phyloP scores from a whole-genome alignment of 2,888 invertebrate species.

The Pyrrhia umbra region DNA sequence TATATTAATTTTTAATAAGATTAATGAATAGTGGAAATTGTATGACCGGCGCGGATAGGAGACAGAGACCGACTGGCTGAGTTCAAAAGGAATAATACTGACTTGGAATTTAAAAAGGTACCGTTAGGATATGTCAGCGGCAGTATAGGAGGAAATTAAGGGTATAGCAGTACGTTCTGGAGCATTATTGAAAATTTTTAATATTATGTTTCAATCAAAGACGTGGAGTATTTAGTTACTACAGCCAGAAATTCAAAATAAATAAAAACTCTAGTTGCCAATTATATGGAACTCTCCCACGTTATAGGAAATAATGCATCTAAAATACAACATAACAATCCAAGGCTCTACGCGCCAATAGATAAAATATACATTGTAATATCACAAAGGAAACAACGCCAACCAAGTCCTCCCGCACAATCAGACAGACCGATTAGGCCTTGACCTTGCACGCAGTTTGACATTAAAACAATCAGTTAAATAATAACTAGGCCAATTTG shows the following conservation, averaged over 20 bases:
- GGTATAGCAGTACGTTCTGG: no score
- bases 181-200: no score
- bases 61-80: no score
- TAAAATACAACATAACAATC: slow-evolving; percentile 26
- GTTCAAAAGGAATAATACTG: no score
- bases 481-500: slow-evolving; percentile 9
- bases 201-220: slow-evolving; percentile 11
- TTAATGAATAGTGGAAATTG: no score
- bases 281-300: no score
- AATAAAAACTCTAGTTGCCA: slow-evolving; percentile 8
- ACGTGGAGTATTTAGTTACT: background rate
- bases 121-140: no score
- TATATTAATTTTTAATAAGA: no score
- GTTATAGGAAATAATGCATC: no score
- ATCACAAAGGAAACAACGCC: slow-evolving; percentile 21
- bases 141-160: no score
- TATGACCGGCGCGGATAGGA: no score
- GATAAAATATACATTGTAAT: slow-evolving; percentile 28
- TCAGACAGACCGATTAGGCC: slow-evolving; percentile 20
- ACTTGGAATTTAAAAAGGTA: no score
- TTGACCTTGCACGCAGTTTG: slow-evolving; percentile 5
- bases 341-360: slow-evolving; percentile 22
- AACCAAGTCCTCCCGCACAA: slow-evolving; percentile 28
- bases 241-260: slow-evolving; percentile 5
- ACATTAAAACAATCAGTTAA: slow-evolving; percentile 3